These are phyloP conservation scores for Ormyrus rosae DNA, from an alignment of 2,888 invertebrate species.

Conservation along the genomic window DNA sequence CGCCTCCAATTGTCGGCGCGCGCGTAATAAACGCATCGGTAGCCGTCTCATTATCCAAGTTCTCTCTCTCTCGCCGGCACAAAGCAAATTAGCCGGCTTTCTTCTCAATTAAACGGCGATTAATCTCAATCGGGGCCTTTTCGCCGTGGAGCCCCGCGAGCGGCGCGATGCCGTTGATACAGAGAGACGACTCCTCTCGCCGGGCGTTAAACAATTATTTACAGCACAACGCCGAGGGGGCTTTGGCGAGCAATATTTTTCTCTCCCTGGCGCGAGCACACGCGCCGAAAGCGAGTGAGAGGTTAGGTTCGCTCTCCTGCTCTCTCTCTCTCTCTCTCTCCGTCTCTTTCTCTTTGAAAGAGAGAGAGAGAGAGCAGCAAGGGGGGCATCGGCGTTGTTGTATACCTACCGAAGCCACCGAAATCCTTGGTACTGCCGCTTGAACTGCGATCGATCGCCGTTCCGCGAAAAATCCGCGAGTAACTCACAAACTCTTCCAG, in stretches of 20 bases:
- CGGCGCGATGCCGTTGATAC: not conserved
- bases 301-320: conserved; percentile 44
- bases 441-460: conserved; percentile 28
- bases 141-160: not conserved
- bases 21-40: not conserved
- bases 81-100: not conserved
- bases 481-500: not conserved
- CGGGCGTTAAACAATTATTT: too few species aligned
- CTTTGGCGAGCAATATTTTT: not conserved
- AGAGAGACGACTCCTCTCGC: not conserved
- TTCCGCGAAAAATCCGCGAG: not conserved
- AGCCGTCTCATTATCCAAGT: not conserved
- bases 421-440: conserved; percentile 6
- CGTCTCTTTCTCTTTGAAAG: too few species aligned
- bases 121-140: not conserved
- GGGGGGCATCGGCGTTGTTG: too few species aligned
- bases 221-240: too few species aligned
- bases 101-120: conserved; percentile 15
- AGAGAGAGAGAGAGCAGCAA: too few species aligned
- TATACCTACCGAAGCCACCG: conserved; percentile 38
- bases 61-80: not conserved
- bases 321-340: not conserved
- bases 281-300: conserved; percentile 20
- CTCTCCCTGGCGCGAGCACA: conserved; percentile 5
- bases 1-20: conserved; percentile 3